These are phyloP conservation scores for Karalla daura DNA, from an alignment of 2,797 vertebrate species.

Conservation along the genomic window DNA sequence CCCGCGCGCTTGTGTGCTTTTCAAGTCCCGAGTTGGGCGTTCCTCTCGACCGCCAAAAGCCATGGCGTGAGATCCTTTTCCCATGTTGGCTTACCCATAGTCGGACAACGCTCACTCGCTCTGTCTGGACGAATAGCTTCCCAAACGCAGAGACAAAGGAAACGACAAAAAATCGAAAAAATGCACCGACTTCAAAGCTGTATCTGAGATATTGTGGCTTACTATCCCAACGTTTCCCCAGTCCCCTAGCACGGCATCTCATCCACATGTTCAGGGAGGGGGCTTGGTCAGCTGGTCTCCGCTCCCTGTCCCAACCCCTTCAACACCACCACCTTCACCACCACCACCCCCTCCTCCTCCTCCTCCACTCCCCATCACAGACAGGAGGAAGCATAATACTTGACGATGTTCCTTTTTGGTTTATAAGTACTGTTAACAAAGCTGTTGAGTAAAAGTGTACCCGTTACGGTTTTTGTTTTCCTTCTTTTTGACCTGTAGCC, in stretches of 20 bases:
- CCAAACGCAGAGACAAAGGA: slow-evolving; percentile 66
- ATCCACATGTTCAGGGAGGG: slow-evolving; percentile 84
- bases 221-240: slow-evolving; percentile 86
- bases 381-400: slow-evolving; percentile 84
- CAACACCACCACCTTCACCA: slow-evolving; percentile 47
- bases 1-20: slow-evolving; percentile 91
- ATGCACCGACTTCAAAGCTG: slow-evolving; percentile 79
- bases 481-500: slow-evolving; percentile 93
- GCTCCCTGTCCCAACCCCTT: slow-evolving; percentile 51
- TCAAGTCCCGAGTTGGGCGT: slow-evolving; percentile 89
- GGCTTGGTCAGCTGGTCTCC: slow-evolving; percentile 85
- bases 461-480: slow-evolving; percentile 89
- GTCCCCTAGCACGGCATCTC: slow-evolving; percentile 84
- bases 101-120: slow-evolving; percentile 84
- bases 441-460: slow-evolving; percentile 93
- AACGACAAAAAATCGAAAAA: slow-evolving; percentile 62
- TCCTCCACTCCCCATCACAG: slow-evolving; percentile 67
- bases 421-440: slow-evolving; percentile 88
- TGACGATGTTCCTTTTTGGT: slow-evolving; percentile 84
- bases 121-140: slow-evolving; percentile 85
- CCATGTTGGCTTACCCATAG: slow-evolving; percentile 83
- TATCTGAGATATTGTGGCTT: slow-evolving; percentile 89
- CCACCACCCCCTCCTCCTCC: slow-evolving; percentile 48
- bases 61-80: slow-evolving; percentile 81
- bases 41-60: slow-evolving; percentile 77